phyloP scores from a whole-genome alignment of 1,140 invertebrate genomes.

The Conus ventricosus region DNA sequence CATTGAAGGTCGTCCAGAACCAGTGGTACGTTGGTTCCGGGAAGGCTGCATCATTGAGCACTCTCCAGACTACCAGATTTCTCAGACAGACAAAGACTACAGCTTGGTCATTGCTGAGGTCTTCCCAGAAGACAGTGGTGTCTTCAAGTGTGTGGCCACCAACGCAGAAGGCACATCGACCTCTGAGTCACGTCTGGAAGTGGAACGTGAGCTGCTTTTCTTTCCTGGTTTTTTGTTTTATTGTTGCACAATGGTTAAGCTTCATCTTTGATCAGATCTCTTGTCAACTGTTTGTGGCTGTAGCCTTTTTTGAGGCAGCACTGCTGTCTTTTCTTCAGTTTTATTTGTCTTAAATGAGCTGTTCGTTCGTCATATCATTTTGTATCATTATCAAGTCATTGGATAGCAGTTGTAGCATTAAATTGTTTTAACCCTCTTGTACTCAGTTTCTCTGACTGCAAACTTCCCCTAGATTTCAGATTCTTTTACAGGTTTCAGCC shows the following conservation, averaged over 20 bases:
- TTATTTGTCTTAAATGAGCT: too few species aligned
- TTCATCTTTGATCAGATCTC: too few species aligned
- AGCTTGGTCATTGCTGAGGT: constrained; percentile 95
- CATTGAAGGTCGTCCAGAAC: constrained; percentile 84
- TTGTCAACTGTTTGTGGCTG: too few species aligned
- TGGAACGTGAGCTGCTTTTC: constrained; percentile 62
- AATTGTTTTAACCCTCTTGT: too few species aligned
- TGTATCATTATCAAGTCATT: too few species aligned
- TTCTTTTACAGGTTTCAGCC: too few species aligned
- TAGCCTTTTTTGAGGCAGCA: too few species aligned
- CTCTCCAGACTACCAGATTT: constrained; percentile 70
- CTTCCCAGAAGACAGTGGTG: constrained; percentile 94
- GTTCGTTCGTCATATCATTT: too few species aligned
- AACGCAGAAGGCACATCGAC: constrained; percentile 89
- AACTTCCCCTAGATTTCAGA: too few species aligned
- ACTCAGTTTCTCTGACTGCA: too few species aligned
- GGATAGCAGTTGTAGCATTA: too few species aligned
- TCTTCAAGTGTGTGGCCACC: constrained; percentile 94
- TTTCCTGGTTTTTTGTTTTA: background rate
- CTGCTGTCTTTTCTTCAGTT: too few species aligned
- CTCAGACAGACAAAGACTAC: constrained; percentile 60
- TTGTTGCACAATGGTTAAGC: background rate
- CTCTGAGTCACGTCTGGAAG: constrained; percentile 62
- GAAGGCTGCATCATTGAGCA: constrained; percentile 78
- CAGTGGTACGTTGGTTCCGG: constrained; percentile 83